Conservation (phyloP, 2,888 invertebrate genomes). For the Hypena proboscidalis region DNA sequence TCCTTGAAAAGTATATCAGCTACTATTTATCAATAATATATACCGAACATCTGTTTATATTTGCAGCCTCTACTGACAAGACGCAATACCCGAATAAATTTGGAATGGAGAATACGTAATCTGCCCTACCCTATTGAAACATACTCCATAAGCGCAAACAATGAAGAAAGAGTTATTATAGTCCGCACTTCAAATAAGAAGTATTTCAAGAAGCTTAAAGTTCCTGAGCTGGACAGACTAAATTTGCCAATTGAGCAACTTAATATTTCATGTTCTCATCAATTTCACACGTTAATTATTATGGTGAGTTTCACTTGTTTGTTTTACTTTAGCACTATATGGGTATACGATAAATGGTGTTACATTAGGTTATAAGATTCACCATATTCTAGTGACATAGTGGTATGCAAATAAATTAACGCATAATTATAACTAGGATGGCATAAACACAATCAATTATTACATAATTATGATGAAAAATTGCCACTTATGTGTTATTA, state of each 20-base stretch:
- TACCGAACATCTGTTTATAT: slow-evolving; percentile 12
- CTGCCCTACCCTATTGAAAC: slow-evolving; percentile 89
- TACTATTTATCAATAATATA: neutral
- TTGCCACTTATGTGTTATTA: too few species aligned
- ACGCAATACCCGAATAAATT: slow-evolving; percentile 89
- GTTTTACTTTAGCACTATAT: too few species aligned
- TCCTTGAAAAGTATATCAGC: too few species aligned
- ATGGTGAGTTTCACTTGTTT: slow-evolving; percentile 77
- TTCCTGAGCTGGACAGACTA: slow-evolving; percentile 90
- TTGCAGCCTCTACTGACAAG: slow-evolving; percentile 89
- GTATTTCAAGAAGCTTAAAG: slow-evolving; percentile 89
- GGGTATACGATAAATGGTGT: too few species aligned
- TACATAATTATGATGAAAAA: too few species aligned
- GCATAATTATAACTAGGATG: too few species aligned
- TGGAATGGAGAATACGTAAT: slow-evolving; percentile 94
- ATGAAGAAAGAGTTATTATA: slow-evolving; percentile 86
- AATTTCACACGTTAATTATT: slow-evolving; percentile 91
- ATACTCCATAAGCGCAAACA: slow-evolving; percentile 88
- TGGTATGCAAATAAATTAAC: too few species aligned
- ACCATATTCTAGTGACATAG: too few species aligned
- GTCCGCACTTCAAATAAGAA: slow-evolving; percentile 93
- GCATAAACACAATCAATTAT: too few species aligned
- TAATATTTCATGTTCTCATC: slow-evolving; percentile 88
- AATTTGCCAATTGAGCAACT: slow-evolving; percentile 86
- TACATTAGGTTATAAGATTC: too few species aligned